Percentiles rank a stretch among this genome's conserved stretches.
phyloP scores from a whole-genome alignment of 2,888 invertebrate genomes.

The Drosophila anceps region DNA sequence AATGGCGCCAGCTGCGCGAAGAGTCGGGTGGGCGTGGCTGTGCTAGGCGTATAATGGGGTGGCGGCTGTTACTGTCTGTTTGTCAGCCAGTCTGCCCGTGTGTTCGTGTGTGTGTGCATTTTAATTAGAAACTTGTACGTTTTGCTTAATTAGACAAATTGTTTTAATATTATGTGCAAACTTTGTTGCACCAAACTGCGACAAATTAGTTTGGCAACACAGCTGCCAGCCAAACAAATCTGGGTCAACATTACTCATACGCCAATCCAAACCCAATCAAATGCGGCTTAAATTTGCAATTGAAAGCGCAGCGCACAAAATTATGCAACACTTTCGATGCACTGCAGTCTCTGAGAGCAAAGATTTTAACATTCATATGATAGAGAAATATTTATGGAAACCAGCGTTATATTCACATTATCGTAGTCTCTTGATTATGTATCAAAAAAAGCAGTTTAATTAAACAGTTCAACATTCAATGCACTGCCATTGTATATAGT shows the following conservation, averaged over 20 bases:
- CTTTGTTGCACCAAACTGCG: conserved; percentile 62
- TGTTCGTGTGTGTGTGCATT: conserved; percentile 46
- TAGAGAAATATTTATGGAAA: background rate
- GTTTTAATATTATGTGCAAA: conserved; percentile 72
- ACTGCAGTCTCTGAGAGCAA: no score
- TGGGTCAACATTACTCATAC: conserved; percentile 51
- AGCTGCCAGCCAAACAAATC: conserved; percentile 32
- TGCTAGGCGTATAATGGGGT: conserved; percentile 15
- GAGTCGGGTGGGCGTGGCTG: conserved; percentile 28
- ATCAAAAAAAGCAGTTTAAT: conserved; percentile 48
- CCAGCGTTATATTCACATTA: background rate
- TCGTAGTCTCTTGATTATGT: background rate
- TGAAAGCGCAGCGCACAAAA: conserved; percentile 39
- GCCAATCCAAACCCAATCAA: conserved; percentile 54
- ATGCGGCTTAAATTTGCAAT: conserved; percentile 40
- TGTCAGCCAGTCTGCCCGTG: conserved; percentile 15
- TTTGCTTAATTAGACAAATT: conserved; percentile 81
- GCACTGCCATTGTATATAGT: conserved; percentile 34
- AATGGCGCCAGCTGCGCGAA: conserved; percentile 51
- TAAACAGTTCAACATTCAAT: conserved; percentile 48
- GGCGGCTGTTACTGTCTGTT: conserved; percentile 34
- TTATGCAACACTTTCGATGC: conserved; percentile 57
- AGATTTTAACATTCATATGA: background rate
- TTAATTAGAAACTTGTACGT: conserved; percentile 81
- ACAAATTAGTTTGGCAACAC: conserved; percentile 67